A percentile compares a stretch with the other conserved stretches of the same genome.
Conservation (phyloP, 2,888 invertebrate species). For the Pasiphila rectangulata region DNA sequence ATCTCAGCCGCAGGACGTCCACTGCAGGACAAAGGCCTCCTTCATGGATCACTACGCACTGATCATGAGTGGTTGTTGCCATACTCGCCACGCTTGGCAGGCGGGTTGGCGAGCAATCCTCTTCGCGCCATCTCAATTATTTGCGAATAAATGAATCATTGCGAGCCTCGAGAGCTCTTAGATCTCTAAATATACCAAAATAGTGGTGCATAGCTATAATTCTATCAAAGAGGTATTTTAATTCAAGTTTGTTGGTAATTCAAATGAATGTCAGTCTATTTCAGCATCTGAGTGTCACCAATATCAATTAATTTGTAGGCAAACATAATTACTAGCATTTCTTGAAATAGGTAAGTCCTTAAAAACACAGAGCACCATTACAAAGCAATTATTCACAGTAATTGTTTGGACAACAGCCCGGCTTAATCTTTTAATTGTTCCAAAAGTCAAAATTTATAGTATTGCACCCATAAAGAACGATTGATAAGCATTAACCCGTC, state of each 20-base stretch:
- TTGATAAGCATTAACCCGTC: constrained; percentile 17
- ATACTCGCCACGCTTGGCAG: no score
- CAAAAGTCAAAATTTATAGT: constrained; percentile 20
- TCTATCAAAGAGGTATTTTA: background rate
- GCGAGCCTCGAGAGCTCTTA: no score
- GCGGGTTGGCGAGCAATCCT: no score
- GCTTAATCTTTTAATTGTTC: constrained; percentile 15
- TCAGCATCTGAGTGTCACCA: background rate
- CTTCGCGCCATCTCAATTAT: no score
- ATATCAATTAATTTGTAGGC: constrained; percentile 1
- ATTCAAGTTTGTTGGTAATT: background rate
- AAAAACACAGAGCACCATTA: background rate
- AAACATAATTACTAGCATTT: constrained; percentile 1
- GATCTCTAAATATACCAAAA: no score
- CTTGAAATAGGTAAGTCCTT: no score
- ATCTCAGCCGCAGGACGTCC: no score
- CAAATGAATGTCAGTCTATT: background rate
- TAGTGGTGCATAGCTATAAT: no score
- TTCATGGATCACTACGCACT: no score
- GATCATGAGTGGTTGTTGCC: no score
- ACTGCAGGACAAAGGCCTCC: no score
- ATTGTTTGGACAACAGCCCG: constrained; percentile 8
- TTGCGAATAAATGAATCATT: no score
- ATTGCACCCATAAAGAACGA: constrained; percentile 22
- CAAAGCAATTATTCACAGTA: constrained; percentile 6